Conservation (phyloP, 2,113 vertebrate genomes). For the Tiliqua scincoides region DNA sequence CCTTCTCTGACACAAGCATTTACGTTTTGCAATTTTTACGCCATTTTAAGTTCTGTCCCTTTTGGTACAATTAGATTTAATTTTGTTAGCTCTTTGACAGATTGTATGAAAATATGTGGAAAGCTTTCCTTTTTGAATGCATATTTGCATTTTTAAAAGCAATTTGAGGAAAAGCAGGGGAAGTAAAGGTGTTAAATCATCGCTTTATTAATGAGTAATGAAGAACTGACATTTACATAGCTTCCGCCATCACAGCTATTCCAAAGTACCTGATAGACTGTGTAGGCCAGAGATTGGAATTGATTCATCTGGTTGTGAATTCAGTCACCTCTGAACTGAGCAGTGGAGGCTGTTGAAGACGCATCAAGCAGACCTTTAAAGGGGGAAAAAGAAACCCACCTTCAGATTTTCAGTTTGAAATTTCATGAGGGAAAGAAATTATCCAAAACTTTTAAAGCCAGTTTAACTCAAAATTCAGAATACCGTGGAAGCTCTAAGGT, state of each 20-base stretch:
- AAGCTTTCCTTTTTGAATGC: neutral
- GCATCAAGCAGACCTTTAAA: neutral
- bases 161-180: neutral
- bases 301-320: neutral
- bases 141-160: neutral
- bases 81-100: constrained; percentile 3
- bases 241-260: neutral
- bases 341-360: neutral
- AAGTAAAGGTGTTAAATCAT: neutral
- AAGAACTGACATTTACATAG: neutral
- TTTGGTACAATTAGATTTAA: constrained; percentile 21
- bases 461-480: neutral
- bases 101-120: constrained; percentile 7
- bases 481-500: neutral
- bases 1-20: neutral
- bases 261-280: constrained; percentile 21
- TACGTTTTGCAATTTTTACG: neutral
- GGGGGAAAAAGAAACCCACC: neutral
- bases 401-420: neutral
- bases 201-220: constrained; percentile 25
- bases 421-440: neutral
- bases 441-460: constrained; percentile 7
- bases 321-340: constrained; percentile 2
- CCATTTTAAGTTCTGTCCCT: neutral
- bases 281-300: neutral